Percentiles rank a stretch among this genome's conserved stretches.
Evolutionary conservation across 92 coral and sea anemone species (phyloP).

Genomic region (Epizoanthus scotinus): DNA sequence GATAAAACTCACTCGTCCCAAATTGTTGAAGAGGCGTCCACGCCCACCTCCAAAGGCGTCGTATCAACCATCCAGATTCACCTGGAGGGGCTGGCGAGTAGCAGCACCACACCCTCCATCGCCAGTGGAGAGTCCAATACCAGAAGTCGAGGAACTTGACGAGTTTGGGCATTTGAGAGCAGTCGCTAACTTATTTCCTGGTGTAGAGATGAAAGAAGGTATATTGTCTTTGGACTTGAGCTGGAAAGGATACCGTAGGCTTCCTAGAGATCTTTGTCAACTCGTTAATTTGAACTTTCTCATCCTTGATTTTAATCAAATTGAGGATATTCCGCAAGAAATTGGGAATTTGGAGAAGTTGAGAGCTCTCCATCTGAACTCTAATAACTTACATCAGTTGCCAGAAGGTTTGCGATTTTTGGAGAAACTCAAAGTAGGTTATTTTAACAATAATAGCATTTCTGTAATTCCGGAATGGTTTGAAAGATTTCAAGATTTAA

Average conservation of each 20-base stretch:
- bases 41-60: constrained; percentile 10
- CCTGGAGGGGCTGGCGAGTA: constrained; percentile 78
- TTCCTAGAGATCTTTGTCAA: constrained; percentile 65
- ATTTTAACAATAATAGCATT: constrained; percentile 64
- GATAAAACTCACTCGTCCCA: constrained; percentile 45
- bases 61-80: constrained; percentile 59
- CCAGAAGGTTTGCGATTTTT: constrained; percentile 66
- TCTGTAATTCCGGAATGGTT: constrained; percentile 74
- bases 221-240: constrained; percentile 70
- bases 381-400: constrained; percentile 49
- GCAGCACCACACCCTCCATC: constrained; percentile 9
- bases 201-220: constrained; percentile 58
- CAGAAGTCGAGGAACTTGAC: constrained; percentile 49
- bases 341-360: constrained; percentile 53
- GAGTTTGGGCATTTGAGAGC: constrained; percentile 68
- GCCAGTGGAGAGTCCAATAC: neutral
- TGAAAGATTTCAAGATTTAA: constrained; percentile 59
- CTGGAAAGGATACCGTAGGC: constrained; percentile 47
- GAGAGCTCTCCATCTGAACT: constrained; percentile 62
- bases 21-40: constrained; percentile 9
- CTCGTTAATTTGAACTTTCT: constrained; percentile 70
- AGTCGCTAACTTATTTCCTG: constrained; percentile 55
- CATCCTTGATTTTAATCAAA: constrained; percentile 66
- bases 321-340: constrained; percentile 57
- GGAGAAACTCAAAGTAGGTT: constrained; percentile 55